Evolutionary conservation across 53 echinoderm and acorn worm genomes (phyloP).

Genomic region (Luidia sarsii): DNA sequence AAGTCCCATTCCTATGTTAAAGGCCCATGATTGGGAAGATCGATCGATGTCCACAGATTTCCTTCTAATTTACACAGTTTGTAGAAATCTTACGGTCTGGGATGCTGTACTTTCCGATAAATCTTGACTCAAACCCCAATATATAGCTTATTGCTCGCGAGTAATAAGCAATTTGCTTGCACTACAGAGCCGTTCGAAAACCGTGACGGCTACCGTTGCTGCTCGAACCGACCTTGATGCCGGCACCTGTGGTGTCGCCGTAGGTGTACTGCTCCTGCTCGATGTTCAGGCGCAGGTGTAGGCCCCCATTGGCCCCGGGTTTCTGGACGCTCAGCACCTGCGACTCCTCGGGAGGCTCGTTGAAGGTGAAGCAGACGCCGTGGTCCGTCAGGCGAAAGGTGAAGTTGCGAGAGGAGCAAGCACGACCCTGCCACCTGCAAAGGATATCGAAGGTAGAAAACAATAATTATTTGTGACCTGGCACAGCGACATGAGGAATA

Average conservation of each 20-base stretch:
- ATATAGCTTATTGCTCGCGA: neutral
- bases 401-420: slow-evolving; percentile 53
- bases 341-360: neutral
- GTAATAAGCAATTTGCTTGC: neutral
- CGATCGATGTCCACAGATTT: too few relatives aligned
- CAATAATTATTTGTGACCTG: too few relatives aligned
- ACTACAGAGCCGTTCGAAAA: neutral
- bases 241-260: slow-evolving; percentile 44
- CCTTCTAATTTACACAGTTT: too few relatives aligned
- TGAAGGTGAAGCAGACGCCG: slow-evolving; percentile 75
- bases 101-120: too few relatives aligned
- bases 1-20: too few relatives aligned
- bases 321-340: neutral
- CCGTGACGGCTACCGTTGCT: neutral
- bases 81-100: too few relatives aligned
- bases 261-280: slow-evolving; percentile 53
- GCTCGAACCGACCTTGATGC: slow-evolving; percentile 32
- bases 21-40: neutral
- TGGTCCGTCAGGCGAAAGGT: slow-evolving; percentile 36
- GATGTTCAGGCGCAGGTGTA: slow-evolving; percentile 37
- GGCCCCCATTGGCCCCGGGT: slow-evolving; percentile 24
- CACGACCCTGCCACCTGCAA: slow-evolving; percentile 36
- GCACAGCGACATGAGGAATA: too few relatives aligned
- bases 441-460: too few relatives aligned
- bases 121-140: neutral